Base-by-base conservation (phyloP, 2,113 vertebrate species). In the Notarius quadriscutis region DNA sequence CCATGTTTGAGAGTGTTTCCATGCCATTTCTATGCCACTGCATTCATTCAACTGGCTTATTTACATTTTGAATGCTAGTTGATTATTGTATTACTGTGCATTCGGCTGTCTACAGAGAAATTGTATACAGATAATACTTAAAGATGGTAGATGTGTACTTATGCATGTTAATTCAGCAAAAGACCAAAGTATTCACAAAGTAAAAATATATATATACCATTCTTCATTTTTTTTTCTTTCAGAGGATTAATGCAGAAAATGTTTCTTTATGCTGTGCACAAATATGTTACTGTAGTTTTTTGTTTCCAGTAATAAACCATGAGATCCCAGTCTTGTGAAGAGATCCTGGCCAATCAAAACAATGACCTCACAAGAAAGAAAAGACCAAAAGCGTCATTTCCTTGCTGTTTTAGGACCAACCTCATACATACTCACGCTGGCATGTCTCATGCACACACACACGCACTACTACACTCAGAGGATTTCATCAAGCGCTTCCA, bases 351-450 rank as follows among this genome's bases (percentile, higher is more conserved):
- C 25, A 81, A 74, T 34, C 60, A 72, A 86, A 81, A 50, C 65
- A 65, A 51, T 85, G 79, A 85, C 27, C 7, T 77, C 87, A 85
- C 77, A 50, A 25, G 4, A 75, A 27, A 20, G 20, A 11, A 41
- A n/a, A 50, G 15, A 5, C 48, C n/a, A 27, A 34, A 4, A 55
- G n/a, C 30, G 20, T 88, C 9, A 82, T 84, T 87, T 86, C 75
- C 48, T n/a, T 4, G 14, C 20, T 50, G 18, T 81, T n/a, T 74
- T 48, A 18, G n/a, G 1, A 55, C 22, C 7, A 48, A 34, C 60
- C 1, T 55, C 65, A 55, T 22, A 67, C 80, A 51, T 8, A 71
- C 65, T 69, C 82, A 84, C 55, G 12, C 25, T 25, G 17, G n/a
- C 27, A 80, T 34, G 75, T 55, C 75, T 78, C 50, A 78, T 34